Conservation (phyloP, 2,888 invertebrate species). For the Diplolepis rosae region DNA sequence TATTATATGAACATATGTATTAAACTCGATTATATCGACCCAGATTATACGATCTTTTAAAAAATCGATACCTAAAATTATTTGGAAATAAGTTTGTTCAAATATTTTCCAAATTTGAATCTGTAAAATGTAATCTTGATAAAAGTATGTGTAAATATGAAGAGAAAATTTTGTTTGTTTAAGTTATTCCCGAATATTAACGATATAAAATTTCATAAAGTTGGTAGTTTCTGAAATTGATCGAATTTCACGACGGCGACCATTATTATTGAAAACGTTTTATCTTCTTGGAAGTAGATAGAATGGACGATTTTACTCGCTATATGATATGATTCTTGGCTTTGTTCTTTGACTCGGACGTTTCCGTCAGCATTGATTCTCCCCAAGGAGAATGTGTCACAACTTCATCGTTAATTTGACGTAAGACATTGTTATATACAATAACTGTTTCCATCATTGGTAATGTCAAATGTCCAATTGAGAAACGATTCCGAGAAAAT, state of each 20-base stretch:
- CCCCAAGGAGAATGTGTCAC: conserved; percentile 40
- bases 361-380: conserved; percentile 29
- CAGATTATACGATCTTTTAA: too few species aligned
- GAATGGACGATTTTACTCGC: conserved; percentile 14
- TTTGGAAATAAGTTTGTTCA: too few species aligned
- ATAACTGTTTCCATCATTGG: neutral
- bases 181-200: neutral
- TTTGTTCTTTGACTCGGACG: conserved; percentile 11
- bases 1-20: too few species aligned
- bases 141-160: too few species aligned
- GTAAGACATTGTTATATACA: conserved; percentile 35
- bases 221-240: neutral
- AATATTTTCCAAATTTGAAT: too few species aligned
- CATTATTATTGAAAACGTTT: neutral
- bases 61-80: too few species aligned
- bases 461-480: too few species aligned
- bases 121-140: too few species aligned
- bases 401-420: conserved; percentile 45
- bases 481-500: too few species aligned
- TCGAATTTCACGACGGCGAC: conserved; percentile 4
- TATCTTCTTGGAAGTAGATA: neutral
- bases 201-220: too few species aligned
- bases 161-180: too few species aligned
- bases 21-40: too few species aligned
- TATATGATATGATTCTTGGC: conserved; percentile 1